Evolutionary conservation across 2,888 invertebrate genomes (phyloP).

Genomic region (Noctuana brunneofusca): DNA sequence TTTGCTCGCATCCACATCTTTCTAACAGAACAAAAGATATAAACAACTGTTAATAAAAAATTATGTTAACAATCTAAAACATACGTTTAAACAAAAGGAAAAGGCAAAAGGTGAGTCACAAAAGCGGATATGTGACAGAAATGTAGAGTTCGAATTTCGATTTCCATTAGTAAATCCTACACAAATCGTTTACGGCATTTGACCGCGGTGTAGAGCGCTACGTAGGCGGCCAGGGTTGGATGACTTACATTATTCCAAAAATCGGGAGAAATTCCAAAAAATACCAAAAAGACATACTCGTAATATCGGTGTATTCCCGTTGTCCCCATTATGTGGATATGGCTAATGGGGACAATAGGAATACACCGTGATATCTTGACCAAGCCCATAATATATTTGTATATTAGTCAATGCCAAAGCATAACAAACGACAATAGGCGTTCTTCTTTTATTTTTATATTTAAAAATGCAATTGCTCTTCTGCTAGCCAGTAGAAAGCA

Average conservation of each 20-base stretch:
- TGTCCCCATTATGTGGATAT: too few species aligned
- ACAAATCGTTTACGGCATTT: constrained; percentile 54
- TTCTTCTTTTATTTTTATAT: too few species aligned
- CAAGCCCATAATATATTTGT: too few species aligned
- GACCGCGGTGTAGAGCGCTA: constrained; percentile 42
- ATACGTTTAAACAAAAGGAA: not conserved
- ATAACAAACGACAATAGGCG: too few species aligned
- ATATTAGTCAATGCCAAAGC: too few species aligned
- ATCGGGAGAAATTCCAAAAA: not conserved
- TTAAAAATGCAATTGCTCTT: too few species aligned
- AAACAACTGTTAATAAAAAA: constrained; percentile 1
- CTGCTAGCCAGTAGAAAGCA: too few species aligned
- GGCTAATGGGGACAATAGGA: too few species aligned
- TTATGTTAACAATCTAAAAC: not conserved
- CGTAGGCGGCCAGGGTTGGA: constrained; percentile 27
- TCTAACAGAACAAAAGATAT: not conserved
- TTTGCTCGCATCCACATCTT: too few species aligned
- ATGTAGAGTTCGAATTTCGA: constrained; percentile 30
- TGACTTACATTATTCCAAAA: not conserved
- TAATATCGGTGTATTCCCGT: too few species aligned
- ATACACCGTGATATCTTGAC: too few species aligned
- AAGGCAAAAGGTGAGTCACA: constrained; percentile 25
- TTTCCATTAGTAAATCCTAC: constrained; percentile 59
- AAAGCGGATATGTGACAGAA: constrained; percentile 19
- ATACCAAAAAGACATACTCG: not conserved